Percentiles rank a stretch among this genome's conserved stretches.
These are phyloP conservation scores for Polypedilum pembai DNA, from an alignment of 1,140 invertebrate species.

Conservation along the genomic window DNA sequence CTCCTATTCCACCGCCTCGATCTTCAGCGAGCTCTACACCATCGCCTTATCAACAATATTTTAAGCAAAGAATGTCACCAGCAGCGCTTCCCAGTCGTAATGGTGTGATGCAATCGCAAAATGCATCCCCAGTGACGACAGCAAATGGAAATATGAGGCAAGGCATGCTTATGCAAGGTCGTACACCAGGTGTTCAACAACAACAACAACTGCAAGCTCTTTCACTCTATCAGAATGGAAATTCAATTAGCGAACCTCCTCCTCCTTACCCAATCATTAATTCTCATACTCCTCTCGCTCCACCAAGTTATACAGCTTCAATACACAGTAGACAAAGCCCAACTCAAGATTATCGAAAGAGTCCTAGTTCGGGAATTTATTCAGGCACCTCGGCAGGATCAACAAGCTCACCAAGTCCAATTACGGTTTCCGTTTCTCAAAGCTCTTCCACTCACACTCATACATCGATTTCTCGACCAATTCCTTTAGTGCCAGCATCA, in stretches of 20 bases:
- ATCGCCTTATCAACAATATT: conserved; percentile 65
- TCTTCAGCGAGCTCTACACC: conserved; percentile 69
- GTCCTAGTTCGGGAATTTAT: conserved; percentile 68
- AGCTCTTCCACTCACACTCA: conserved; percentile 46
- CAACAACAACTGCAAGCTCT: conserved; percentile 78
- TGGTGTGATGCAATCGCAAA: conserved; percentile 47
- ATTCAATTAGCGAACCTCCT: conserved; percentile 57
- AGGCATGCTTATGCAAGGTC: conserved; percentile 71
- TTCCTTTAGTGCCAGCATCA: conserved; percentile 54
- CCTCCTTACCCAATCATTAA: conserved; percentile 57
- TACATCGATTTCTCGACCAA: conserved; percentile 53
- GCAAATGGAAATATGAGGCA: conserved; percentile 48
- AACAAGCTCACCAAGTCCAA: conserved; percentile 60
- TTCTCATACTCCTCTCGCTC: conserved; percentile 56
- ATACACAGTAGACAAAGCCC: conserved; percentile 80
- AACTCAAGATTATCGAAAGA: conserved; percentile 62
- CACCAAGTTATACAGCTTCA: conserved; percentile 74
- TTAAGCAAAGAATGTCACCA: conserved; percentile 72
- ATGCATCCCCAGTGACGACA: conserved; percentile 63
- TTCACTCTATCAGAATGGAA: conserved; percentile 62
- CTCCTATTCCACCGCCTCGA: conserved; percentile 63
- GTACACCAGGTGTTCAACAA: conserved; percentile 51
- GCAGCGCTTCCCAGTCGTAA: conserved; percentile 42
- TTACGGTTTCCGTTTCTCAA: conserved; percentile 54
- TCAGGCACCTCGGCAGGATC: conserved; percentile 67